Evolutionary conservation across 2,113 vertebrate genomes (phyloP).

Genomic region (Halichoeres trimaculatus): DNA sequence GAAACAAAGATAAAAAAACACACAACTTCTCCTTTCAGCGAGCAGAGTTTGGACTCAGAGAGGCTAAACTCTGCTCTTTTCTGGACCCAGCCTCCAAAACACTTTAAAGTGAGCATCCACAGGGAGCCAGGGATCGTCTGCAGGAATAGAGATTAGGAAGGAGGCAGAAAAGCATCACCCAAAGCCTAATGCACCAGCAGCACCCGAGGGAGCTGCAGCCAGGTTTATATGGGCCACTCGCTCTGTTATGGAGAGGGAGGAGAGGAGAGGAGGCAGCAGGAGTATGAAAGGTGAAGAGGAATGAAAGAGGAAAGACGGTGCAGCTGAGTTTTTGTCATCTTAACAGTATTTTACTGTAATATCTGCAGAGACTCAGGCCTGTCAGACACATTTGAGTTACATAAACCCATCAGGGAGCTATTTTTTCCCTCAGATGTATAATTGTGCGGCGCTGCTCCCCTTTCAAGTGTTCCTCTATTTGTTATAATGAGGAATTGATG

Average conservation of each 20-base stretch:
- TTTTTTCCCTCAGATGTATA: slow-evolving; percentile 36
- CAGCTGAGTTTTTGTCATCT: too few relatives aligned
- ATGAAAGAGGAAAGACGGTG: too few relatives aligned
- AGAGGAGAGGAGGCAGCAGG: background rate
- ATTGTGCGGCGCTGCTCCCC: slow-evolving; percentile 30
- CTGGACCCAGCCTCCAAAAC: slow-evolving; percentile 41
- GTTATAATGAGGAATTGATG: slow-evolving; percentile 63
- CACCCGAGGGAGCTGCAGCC: slow-evolving; percentile 39
- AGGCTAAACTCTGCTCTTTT: slow-evolving; percentile 13
- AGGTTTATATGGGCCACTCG: slow-evolving; percentile 49
- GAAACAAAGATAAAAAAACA: background rate
- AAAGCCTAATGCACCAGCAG: slow-evolving; percentile 43
- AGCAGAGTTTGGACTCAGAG: slow-evolving; percentile 8
- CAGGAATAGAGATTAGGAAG: slow-evolving; percentile 50
- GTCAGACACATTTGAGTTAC: background rate
- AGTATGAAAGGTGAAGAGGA: background rate
- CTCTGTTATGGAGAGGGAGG: slow-evolving; percentile 28
- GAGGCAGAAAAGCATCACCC: slow-evolving; percentile 32
- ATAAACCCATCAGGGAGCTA: slow-evolving; percentile 27
- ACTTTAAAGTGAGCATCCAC: slow-evolving; percentile 37
- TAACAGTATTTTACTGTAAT: too few relatives aligned
- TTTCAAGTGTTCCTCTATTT: slow-evolving; percentile 55
- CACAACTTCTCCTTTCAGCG: background rate
- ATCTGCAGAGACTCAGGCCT: too few relatives aligned
- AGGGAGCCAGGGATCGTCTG: slow-evolving; percentile 39